These are phyloP conservation scores for Eurystomus glaucurus DNA, from an alignment of 2,797 vertebrate genomes.

Conservation along the genomic window DNA sequence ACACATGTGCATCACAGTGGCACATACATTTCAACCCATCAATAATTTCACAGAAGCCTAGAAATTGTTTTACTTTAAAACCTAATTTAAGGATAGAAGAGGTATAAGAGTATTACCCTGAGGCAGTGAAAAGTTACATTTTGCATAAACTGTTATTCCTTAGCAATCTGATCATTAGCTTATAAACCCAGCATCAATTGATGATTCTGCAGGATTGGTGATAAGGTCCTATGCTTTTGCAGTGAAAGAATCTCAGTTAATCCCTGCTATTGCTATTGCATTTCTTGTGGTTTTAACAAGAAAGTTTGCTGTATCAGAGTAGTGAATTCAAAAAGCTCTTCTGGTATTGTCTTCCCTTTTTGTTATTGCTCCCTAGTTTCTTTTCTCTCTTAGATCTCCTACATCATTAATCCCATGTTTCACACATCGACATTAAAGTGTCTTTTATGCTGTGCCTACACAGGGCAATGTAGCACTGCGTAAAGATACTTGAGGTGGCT, in stretches of 20 bases:
- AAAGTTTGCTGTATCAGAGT: neutral
- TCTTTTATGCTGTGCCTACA: neutral
- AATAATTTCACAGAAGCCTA: neutral
- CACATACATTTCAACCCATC: neutral
- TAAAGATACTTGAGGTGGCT: neutral
- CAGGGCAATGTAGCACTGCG: neutral
- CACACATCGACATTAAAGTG: neutral
- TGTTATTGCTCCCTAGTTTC: neutral
- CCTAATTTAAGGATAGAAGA: neutral
- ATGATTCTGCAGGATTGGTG: neutral
- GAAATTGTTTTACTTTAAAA: neutral
- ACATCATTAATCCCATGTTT: neutral
- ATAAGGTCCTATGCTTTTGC: neutral
- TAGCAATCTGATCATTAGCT: neutral
- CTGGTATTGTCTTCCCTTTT: neutral
- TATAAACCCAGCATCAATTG: neutral
- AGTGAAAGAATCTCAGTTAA: neutral
- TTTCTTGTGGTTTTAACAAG: neutral
- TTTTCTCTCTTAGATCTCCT: neutral
- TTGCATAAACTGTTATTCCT: neutral
- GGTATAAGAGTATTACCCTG: neutral
- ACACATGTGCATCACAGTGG: accelerated
- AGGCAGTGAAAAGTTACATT: neutral
- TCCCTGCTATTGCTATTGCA: neutral
- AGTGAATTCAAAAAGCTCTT: neutral